phyloP scores from a whole-genome alignment of 1,140 invertebrate species.

The Dolichoris vasculosae region DNA sequence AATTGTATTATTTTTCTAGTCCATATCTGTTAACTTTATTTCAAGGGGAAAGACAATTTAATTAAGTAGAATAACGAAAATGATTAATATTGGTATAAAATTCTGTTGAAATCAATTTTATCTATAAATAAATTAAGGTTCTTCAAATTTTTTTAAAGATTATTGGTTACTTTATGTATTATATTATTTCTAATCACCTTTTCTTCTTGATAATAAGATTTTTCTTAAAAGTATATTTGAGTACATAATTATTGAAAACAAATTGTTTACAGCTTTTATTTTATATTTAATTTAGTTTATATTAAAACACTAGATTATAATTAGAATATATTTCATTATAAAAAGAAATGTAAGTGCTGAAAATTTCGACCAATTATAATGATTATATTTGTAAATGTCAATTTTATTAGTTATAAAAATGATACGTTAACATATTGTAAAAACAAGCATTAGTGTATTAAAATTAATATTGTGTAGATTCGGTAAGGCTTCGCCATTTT shows the following conservation, averaged over 20 bases:
- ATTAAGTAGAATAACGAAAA: neutral
- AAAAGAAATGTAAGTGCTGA: neutral
- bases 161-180: neutral
- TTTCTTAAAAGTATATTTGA: neutral
- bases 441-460: no score
- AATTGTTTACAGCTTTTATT: no score
- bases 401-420: neutral
- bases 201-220: neutral
- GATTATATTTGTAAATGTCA: neutral
- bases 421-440: no score
- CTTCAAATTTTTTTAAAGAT: neutral
- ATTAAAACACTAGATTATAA: neutral
- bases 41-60: neutral
- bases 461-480: no score
- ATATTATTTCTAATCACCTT: neutral
- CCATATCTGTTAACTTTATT: neutral
- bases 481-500: neutral
- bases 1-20: neutral
- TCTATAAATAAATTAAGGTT: neutral
- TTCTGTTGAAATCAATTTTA: no score
- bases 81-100: no score
- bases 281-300: neutral
- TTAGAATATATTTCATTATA: neutral
- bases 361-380: neutral
- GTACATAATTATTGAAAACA: neutral